Conservation (phyloP, 2,113 vertebrate genomes). For the Anolis sagrei region DNA sequence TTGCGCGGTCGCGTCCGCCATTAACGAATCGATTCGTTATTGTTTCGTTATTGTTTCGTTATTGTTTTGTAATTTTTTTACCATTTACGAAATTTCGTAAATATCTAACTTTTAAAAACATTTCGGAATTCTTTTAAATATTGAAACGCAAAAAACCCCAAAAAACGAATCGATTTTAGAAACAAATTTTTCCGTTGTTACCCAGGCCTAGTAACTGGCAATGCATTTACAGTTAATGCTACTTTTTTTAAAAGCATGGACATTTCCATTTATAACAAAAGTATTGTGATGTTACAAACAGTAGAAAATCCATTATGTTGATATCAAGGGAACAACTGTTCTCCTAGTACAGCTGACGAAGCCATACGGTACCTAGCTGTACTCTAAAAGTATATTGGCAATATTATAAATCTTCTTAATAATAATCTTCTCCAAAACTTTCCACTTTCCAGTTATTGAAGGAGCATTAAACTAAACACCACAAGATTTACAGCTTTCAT, state of each 20-base stretch:
- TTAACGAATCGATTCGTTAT: no score
- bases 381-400: background rate
- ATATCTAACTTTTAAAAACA: no score
- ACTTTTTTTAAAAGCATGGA: conserved; percentile 23
- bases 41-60: no score
- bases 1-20: no score
- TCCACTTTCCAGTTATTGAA: conserved; percentile 37
- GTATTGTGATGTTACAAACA: conserved; percentile 42
- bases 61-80: no score
- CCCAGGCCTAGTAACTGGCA: background rate
- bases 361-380: conserved; percentile 7
- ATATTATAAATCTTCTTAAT: conserved; percentile 42
- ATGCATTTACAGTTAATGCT: conserved; percentile 39
- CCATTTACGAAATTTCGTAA: no score
- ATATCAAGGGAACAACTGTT: conserved; percentile 41
- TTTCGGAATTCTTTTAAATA: no score
- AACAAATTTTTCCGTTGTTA: no score
- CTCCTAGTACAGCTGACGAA: background rate
- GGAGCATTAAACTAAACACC: conserved; percentile 37
- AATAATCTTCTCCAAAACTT: conserved; percentile 46
- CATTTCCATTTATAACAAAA: background rate
- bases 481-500: background rate
- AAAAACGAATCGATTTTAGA: no score
- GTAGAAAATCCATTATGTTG: conserved; percentile 29
- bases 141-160: no score